Conservation (phyloP, 2,888 invertebrate species). For the Brassicogethes aeneus region DNA sequence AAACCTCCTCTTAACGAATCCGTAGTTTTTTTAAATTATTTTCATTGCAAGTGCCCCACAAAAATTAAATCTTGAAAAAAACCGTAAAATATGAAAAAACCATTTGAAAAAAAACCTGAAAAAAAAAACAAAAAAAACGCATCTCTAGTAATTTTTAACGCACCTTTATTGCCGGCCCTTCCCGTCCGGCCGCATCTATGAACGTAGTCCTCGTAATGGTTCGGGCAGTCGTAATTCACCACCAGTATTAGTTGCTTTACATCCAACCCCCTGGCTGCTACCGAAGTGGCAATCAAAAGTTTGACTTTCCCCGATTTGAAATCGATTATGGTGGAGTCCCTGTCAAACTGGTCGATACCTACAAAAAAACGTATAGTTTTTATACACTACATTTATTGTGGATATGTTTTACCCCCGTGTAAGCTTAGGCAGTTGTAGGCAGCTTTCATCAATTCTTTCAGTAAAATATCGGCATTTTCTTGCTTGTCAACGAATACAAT, state of each 20-base stretch:
- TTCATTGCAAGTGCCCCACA: too few relatives aligned
- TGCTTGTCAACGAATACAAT: slow-evolving; percentile 98
- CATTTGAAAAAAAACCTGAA: too few relatives aligned
- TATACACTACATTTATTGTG: too few relatives aligned
- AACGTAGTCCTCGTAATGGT: slow-evolving; percentile 99
- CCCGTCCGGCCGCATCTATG: slow-evolving; percentile 92
- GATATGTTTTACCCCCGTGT: too few relatives aligned
- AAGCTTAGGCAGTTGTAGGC: slow-evolving; percentile 95
- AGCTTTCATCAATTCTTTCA: slow-evolving; percentile 92
- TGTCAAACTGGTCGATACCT: background rate
- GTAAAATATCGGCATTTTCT: slow-evolving; percentile 87
- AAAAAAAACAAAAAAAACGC: too few relatives aligned
- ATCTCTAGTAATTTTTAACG: too few relatives aligned
- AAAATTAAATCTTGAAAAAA: too few relatives aligned
- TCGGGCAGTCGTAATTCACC: slow-evolving; percentile 98
- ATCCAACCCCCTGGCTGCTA: slow-evolving; percentile 96
- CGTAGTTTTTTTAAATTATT: too few relatives aligned
- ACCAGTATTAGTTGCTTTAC: slow-evolving; percentile 96
- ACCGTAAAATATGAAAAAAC: too few relatives aligned
- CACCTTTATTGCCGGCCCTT: slow-evolving; percentile 91
- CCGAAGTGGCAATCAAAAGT: slow-evolving; percentile 92
- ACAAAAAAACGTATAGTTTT: too few relatives aligned
- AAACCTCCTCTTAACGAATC: too few relatives aligned
- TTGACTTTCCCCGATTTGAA: slow-evolving; percentile 87
- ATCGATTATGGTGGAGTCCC: slow-evolving; percentile 95